Base-by-base conservation (phyloP, 2,113 vertebrate species). In the Lucifuga dentata region DNA sequence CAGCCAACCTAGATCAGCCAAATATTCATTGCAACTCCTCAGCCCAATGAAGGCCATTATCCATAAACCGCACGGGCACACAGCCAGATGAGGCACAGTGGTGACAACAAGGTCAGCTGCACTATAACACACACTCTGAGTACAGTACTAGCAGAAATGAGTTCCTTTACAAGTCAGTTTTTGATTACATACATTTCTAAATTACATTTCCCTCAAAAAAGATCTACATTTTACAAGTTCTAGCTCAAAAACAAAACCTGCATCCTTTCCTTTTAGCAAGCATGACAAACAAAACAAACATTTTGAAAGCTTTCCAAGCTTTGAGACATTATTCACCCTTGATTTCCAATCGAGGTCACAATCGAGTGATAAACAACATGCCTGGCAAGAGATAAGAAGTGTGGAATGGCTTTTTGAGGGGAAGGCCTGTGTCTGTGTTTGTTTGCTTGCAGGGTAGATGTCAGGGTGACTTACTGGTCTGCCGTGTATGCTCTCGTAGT, bases 401-500 rank as follows among this genome's bases (percentile, higher is more conserved):
- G 10, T 17, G 41, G 23, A 35, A 19, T 8, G 38, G 26, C 39
- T 2, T 36, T 35, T 19, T 17, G 12, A 10, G 17, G 8, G 62
- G 32, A 24, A 13, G 20, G 12, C 1, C 5, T 39, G 53, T 5
- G 0, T 39, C 21, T 43, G 19, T 19, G 36, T 66, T 15, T 6
- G 26, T 62, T 5, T 35, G 36, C 40, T 5, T 43, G 1, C 20
- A 11, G 8, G 39, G 19, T 19, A 26, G 20, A 59, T 2, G 17
- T 59, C 79, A 74, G 48, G 81, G 66, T 2, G 36, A 94, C 97
- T 69, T 90, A 99, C 97, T 12, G 97, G 97, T 89, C 96, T 92
- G 20, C 97, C 95, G 0, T 99, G 97, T 43, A 98, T 95, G 89
- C 95, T 95, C 90, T 99, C 97, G 0, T 97, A 98, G 86, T 95